Evolutionary conservation across 2,113 vertebrate species (phyloP), one percentile per base, ranked within the genome.

Genomic region (Rhodinocichla rosea): DNA sequence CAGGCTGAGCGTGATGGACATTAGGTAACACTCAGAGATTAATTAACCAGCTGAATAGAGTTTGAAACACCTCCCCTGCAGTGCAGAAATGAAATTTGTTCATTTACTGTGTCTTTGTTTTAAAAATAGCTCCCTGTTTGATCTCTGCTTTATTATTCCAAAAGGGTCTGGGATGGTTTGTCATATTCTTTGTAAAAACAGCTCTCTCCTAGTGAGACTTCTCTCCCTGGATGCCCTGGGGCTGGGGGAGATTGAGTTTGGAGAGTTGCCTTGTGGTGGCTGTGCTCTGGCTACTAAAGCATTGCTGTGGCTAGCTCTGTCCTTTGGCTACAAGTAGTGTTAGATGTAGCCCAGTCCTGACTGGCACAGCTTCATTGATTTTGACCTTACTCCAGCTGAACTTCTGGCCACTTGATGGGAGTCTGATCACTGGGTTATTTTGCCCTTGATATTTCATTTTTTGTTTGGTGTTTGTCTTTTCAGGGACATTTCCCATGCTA

Each of bases 171-270:
- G 37, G 35, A 32, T 81, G 45, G 10, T 75, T 78, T 87, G 68
- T 84, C 42, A 35, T 62, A 23, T 30, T 89, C 53, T 74, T 74
- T 93, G 45, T 22, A n/a, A 83, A 53, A 20, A 60, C 15, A 69
- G 32, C 15, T 15, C 15, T 60, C 33, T 90, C 44, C 11, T 24
- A 40, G 35, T 0, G 0, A 77, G 80, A 21, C 26, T 18, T 33
- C 13, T 68, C 39, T 68, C 53, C 40, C 32, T 53, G 44, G 2
- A 13, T 79, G 47, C 24, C 62, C 56, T 1, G 1, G 22, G 13
- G 27, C 49, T 2, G 0, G 55, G 7, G 20, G 18, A 92, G 30
- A 18, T 26, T 2, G 18, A 17, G 15, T 94, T 81, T 40, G 47
- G 39, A 64, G 70, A 30, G 27, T 27, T 88, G 44, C 17, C 24